Evolutionary conservation across 2,113 vertebrate species (phyloP).

Genomic region (Upupa epops): DNA sequence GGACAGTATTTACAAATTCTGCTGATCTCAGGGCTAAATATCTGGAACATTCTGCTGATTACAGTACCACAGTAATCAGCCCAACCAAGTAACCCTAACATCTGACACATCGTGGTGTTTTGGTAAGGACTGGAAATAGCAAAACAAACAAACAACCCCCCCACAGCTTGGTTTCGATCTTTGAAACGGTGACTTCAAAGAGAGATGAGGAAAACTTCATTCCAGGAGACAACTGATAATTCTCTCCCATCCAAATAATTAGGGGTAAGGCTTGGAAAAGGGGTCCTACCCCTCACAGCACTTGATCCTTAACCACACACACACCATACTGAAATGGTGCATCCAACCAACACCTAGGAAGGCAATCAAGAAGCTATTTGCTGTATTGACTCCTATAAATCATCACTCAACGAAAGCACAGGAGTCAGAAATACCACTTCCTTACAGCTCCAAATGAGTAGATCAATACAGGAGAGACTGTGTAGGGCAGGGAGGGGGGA

Average conservation of each 20-base stretch:
- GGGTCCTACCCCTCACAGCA: not conserved
- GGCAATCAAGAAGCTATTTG: not conserved
- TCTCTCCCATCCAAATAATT: not conserved
- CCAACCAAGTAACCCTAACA: no score
- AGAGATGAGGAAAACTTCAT: no score
- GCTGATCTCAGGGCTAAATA: not conserved
- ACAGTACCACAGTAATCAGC: no score
- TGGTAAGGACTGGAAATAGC: not conserved
- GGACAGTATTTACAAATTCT: not conserved
- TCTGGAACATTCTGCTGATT: no score
- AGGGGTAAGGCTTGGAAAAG: not conserved
- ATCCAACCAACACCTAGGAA: not conserved
- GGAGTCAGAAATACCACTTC: not conserved
- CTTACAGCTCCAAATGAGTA: accelerated
- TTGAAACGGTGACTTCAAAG: not conserved
- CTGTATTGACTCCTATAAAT: not conserved
- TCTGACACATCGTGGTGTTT: not conserved
- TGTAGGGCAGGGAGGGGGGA: accelerated
- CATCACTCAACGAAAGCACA: not conserved
- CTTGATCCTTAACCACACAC: not conserved
- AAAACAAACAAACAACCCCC: not conserved
- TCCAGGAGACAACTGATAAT: not conserved
- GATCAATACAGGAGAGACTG: not conserved
- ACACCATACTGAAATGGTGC: not conserved
- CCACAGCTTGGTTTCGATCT: not conserved